Evolutionary conservation across 2,888 invertebrate species (phyloP), one percentile per base, ranked within the genome.

Genomic region (Tenodera sinensis): DNA sequence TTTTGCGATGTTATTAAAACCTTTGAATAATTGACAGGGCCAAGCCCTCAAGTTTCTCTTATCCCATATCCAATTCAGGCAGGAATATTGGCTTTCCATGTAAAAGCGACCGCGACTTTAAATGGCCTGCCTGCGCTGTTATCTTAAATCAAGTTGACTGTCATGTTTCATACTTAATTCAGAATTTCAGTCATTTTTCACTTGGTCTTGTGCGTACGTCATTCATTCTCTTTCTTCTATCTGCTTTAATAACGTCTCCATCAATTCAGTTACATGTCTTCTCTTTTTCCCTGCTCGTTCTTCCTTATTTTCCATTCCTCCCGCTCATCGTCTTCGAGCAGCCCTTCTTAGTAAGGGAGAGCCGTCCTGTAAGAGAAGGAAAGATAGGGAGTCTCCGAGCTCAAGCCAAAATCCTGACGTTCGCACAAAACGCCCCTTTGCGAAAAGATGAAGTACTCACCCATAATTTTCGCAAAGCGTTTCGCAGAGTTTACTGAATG

Each of bases 391-490:
- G 54, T 14, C 54, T 85, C 85, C 47, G 42, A 34, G 47, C 85
- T 85, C n/a, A 85, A 85, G 85, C 85, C 85, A 85, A 85, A 85
- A 85, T 54, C 54, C 85, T 85, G 54, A 85, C 54, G 85, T 85
- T 85, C 42, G 85, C 85, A 85, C 85, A 85, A 85, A 47, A 85
- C 47, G 20, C 54, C 54, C 54, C 54, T 71, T 15, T 71, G 54
- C 9, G 85, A 85, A 28, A 85, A 42, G 85, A 85, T 85, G 47
- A 85, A 85, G 85, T 85, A 28, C 85, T 85, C 47, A 85, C 15
- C 85, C 85, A 85, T 85, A 85, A 85, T 85, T 83, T 83, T 83
- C 83, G 83, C 83, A 83, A 27, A n/a, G 83, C 83, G n/a, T 83
- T 85, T 85, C 42, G 85, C 54, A 85, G 85, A 47, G 85, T 85